phyloP scores from a whole-genome alignment of 2,888 invertebrate species.

The Julus scanicus region DNA sequence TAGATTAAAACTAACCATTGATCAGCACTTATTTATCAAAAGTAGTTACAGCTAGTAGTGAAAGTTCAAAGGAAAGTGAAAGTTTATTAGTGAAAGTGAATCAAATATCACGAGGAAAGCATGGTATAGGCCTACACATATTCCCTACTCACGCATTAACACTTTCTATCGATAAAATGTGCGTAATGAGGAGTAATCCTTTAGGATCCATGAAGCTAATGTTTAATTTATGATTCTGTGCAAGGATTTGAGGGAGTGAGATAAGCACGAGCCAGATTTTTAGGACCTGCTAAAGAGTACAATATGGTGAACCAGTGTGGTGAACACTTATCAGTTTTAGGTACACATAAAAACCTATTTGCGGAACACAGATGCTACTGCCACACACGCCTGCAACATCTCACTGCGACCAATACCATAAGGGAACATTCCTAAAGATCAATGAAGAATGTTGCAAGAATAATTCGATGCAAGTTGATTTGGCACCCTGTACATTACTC shows the following conservation, averaged over 20 bases:
- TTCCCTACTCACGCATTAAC: constrained; percentile 15
- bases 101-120: neutral
- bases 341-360: constrained; percentile 27
- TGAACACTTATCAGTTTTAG: constrained; percentile 27
- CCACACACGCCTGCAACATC: neutral
- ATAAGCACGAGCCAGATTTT: constrained; percentile 30
- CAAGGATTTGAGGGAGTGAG: constrained; percentile 20
- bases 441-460: neutral
- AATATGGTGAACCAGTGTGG: constrained; percentile 11
- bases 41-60: neutral
- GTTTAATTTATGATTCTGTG: constrained; percentile 33
- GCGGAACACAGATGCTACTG: neutral
- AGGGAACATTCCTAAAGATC: neutral
- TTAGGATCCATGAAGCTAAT: constrained; percentile 33
- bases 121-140: neutral
- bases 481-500: neutral
- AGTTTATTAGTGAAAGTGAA: neutral
- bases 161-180: constrained; percentile 33
- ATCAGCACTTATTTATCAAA: neutral
- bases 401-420: neutral
- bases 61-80: neutral
- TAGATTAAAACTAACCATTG: too few species aligned
- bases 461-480: neutral
- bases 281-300: constrained; percentile 26
- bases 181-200: constrained; percentile 28